Evolutionary conservation across 1,140 invertebrate species (phyloP).

Genomic region (Metaphire vulgaris): DNA sequence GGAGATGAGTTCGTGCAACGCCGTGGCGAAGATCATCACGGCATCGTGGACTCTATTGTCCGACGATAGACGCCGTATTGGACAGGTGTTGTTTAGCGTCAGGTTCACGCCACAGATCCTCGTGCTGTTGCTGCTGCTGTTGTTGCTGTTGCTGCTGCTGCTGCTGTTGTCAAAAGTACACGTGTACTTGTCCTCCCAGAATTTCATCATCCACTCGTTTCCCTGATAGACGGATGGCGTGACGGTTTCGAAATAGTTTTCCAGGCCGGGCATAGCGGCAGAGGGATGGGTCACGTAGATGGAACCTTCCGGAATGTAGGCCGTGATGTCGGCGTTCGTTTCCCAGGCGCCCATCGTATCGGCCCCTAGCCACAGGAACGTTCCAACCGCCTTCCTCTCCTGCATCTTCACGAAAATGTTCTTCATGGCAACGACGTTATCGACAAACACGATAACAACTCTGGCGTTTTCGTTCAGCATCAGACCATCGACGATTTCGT

Average conservation of each 20-base stretch:
- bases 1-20: not conserved
- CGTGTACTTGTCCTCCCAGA: not conserved
- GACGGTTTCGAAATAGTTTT: not conserved
- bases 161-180: not conserved
- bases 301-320: not conserved
- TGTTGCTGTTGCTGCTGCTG: not conserved
- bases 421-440: not conserved
- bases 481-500: not conserved
- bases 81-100: not conserved
- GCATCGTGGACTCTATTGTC: not conserved
- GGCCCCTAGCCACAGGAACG: slow-evolving; percentile 15
- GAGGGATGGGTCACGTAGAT: not conserved
- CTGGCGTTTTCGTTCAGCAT: not conserved
- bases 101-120: not conserved
- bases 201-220: not conserved
- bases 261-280: not conserved
- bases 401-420: not conserved
- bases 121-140: not conserved
- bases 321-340: not conserved
- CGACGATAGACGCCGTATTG: not conserved
- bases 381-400: slow-evolving; percentile 3
- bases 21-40: not conserved
- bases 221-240: not conserved
- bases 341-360: not conserved
- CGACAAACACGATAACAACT: not conserved